Conservation (phyloP, 2,113 vertebrate species). For the Pogona vitticeps region DNA sequence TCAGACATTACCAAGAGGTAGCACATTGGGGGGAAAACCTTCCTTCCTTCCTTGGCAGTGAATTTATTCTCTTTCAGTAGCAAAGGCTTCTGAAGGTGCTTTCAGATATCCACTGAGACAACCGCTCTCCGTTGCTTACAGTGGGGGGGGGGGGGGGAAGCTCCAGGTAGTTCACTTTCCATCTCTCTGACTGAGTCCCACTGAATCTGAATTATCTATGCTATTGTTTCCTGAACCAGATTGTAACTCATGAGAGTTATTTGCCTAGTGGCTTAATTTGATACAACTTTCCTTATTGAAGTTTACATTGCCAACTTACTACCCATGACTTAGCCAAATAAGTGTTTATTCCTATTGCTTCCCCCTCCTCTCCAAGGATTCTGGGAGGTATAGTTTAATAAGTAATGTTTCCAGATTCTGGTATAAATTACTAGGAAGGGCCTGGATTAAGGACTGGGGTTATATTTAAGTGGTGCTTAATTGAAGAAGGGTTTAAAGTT, state of each 20-base stretch:
- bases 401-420: not conserved
- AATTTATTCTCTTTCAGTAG: too few relatives aligned
- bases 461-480: constrained; percentile 1
- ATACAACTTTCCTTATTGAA: not conserved
- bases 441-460: not conserved
- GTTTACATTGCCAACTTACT: not conserved
- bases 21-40: not conserved
- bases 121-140: not conserved
- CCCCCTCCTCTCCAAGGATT: too few relatives aligned
- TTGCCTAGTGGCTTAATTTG: not conserved
- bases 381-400: too few relatives aligned
- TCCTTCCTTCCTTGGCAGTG: too few relatives aligned
- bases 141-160: too few relatives aligned
- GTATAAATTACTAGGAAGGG: not conserved
- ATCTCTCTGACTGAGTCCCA: too few relatives aligned
- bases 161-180: too few relatives aligned
- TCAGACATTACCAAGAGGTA: too few relatives aligned
- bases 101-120: not conserved
- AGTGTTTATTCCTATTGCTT: too few relatives aligned
- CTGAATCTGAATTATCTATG: not conserved
- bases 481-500: not conserved
- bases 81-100: not conserved
- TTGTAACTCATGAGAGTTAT: not conserved
- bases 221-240: not conserved
- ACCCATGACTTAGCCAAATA: not conserved